These are phyloP conservation scores for Oxystoma pomonae DNA, from an alignment of 2,888 invertebrate genomes.

Conservation along the genomic window DNA sequence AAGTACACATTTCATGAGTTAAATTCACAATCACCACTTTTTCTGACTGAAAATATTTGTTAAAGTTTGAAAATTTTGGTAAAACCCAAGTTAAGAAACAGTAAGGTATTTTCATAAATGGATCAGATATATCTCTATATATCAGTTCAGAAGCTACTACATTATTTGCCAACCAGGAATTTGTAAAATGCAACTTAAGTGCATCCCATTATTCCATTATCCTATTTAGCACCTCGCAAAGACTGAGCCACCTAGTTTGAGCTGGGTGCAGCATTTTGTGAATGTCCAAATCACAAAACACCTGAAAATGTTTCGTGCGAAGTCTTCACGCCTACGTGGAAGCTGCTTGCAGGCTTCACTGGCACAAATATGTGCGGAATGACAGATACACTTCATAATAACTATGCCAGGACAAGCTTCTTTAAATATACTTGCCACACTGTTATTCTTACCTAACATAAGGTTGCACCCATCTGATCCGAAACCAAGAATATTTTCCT, in stretches of 20 bases:
- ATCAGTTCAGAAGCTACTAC: background rate
- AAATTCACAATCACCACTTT: background rate
- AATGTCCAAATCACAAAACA: conserved; percentile 19
- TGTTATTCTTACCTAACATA: conserved; percentile 38
- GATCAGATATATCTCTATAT: background rate
- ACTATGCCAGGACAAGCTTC: conserved; percentile 32
- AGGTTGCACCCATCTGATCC: conserved; percentile 38
- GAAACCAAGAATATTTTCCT: conserved; percentile 41
- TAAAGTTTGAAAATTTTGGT: background rate
- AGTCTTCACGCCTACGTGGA: conserved; percentile 35
- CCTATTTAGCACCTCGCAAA: conserved; percentile 22
- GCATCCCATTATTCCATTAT: conserved; percentile 10
- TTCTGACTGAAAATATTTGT: conserved; percentile 1
- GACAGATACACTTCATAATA: conserved; percentile 38
- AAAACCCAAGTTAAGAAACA: background rate
- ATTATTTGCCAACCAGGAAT: background rate
- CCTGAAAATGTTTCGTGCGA: conserved; percentile 33
- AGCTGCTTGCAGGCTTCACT: conserved; percentile 36
- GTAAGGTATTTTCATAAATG: background rate
- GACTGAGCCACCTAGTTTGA: conserved; percentile 26
- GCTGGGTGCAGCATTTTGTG: conserved; percentile 21
- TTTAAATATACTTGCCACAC: conserved; percentile 34
- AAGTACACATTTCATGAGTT: background rate
- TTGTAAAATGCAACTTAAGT: background rate
- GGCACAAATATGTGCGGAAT: conserved; percentile 37